A percentile compares a stretch with the other conserved stretches of the same genome.
Evolutionary conservation across 2,797 vertebrate species (phyloP).

Genomic region (Percopsis omiscomaycus): DNA sequence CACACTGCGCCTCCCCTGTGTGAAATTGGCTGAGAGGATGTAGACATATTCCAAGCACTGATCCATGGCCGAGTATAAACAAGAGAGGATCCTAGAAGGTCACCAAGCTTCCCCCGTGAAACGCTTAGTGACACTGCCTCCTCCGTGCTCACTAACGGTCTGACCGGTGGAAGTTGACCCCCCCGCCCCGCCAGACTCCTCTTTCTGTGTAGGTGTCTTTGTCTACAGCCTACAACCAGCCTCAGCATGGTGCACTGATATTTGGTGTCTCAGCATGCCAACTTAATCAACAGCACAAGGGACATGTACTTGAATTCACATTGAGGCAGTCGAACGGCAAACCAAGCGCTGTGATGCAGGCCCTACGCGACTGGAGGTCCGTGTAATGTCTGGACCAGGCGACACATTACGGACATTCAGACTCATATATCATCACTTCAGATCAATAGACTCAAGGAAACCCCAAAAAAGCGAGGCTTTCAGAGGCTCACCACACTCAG

Average conservation of each 20-base stretch:
- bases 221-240: constrained; percentile 41
- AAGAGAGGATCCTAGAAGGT: constrained; percentile 79
- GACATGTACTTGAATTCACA: constrained; percentile 58
- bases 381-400: constrained; percentile 29
- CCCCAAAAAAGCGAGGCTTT: constrained; percentile 17
- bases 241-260: constrained; percentile 73
- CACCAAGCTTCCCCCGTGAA: constrained; percentile 75
- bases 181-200: constrained; percentile 31
- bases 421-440: constrained; percentile 49
- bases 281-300: constrained; percentile 68
- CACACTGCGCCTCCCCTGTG: constrained; percentile 79
- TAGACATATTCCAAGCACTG: constrained; percentile 86
- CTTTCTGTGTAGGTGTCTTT: constrained; percentile 43
- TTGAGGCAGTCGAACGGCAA: constrained; percentile 28
- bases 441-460: constrained; percentile 12
- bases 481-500: constrained; percentile 31
- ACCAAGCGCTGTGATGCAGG: constrained; percentile 22
- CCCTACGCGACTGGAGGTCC: constrained; percentile 46
- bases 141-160: constrained; percentile 67
- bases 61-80: constrained; percentile 84
- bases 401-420: constrained; percentile 35
- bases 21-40: constrained; percentile 86
- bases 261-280: constrained; percentile 69
- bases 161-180: constrained; percentile 69
- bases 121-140: constrained; percentile 77